Conservation (phyloP, 2,797 vertebrate species). For the Schizothorax lantsangensis region DNA sequence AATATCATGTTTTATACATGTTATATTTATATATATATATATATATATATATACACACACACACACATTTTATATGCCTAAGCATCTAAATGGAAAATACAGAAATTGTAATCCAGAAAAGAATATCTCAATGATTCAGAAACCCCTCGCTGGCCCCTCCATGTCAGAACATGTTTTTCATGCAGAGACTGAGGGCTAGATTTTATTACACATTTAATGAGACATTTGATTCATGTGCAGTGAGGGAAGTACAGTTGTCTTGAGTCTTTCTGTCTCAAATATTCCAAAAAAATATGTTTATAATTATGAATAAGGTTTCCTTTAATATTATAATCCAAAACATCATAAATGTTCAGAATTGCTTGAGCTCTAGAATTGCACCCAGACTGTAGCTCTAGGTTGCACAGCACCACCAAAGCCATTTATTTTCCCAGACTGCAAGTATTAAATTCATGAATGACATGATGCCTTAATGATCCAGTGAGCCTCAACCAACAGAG, state of each 20-base stretch:
- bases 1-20: too few species aligned
- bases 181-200: slow-evolving; percentile 38
- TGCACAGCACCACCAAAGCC: not conserved
- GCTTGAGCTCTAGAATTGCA: not conserved
- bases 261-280: slow-evolving; percentile 22
- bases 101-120: slow-evolving; percentile 22
- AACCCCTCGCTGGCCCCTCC: slow-evolving; percentile 12
- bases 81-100: slow-evolving; percentile 20
- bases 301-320: slow-evolving; percentile 36
- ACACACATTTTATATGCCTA: too few species aligned
- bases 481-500: not conserved
- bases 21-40: too few species aligned
- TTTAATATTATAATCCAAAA: slow-evolving; percentile 36
- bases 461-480: slow-evolving; percentile 14
- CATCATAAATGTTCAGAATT: slow-evolving; percentile 10
- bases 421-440: not conserved
- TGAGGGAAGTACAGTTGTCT: slow-evolving; percentile 21
- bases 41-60: too few species aligned
- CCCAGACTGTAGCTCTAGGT: not conserved
- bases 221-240: slow-evolving; percentile 45
- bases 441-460: slow-evolving; percentile 22
- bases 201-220: slow-evolving; percentile 51
- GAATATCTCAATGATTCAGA: not conserved
- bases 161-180: slow-evolving; percentile 48
- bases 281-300: slow-evolving; percentile 25